phyloP scores from a whole-genome alignment of 1,140 invertebrate species.

The Drosophila bifasciata region DNA sequence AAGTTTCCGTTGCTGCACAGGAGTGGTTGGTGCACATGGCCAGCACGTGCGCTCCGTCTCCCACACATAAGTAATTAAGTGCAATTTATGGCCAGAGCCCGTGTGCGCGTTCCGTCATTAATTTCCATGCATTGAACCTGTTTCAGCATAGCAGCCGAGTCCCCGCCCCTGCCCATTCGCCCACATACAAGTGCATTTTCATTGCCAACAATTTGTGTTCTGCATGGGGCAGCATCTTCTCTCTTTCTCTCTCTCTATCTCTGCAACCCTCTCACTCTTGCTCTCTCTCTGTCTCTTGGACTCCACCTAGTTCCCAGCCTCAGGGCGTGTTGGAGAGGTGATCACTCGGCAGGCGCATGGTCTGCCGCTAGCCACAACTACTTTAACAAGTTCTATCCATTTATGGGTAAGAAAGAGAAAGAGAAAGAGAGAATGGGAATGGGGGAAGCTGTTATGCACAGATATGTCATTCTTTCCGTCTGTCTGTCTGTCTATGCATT shows the following conservation, averaged over 20 bases:
- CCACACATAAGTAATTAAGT: constrained; percentile 55
- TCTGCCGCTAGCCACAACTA: constrained; percentile 40
- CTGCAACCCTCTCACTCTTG: constrained; percentile 1
- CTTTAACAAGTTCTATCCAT: constrained; percentile 63
- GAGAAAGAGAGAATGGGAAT: neutral
- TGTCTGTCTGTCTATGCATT: constrained; percentile 52
- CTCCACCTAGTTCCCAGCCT: neutral
- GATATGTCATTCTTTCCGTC: constrained; percentile 28
- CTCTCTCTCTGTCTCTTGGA: neutral
- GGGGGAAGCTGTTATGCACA: neutral
- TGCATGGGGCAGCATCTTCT: constrained; percentile 4
- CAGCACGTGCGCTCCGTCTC: constrained; percentile 16
- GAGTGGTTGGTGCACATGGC: constrained; percentile 42
- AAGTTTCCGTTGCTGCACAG: constrained; percentile 40
- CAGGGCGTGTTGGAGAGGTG: constrained; percentile 20
- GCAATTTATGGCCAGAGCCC: constrained; percentile 64
- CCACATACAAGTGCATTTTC: constrained; percentile 26
- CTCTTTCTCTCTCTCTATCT: constrained; percentile 3
- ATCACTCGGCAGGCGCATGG: constrained; percentile 70
- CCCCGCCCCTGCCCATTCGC: too few species aligned
- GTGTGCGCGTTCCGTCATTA: constrained; percentile 24
- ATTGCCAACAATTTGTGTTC: constrained; percentile 29
- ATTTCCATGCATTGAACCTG: constrained; percentile 74
- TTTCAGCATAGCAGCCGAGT: constrained; percentile 28
- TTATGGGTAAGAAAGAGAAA: constrained; percentile 34